These are phyloP conservation scores for Helicoverpa armigera DNA, from an alignment of 1,140 invertebrate genomes.

Conservation along the genomic window DNA sequence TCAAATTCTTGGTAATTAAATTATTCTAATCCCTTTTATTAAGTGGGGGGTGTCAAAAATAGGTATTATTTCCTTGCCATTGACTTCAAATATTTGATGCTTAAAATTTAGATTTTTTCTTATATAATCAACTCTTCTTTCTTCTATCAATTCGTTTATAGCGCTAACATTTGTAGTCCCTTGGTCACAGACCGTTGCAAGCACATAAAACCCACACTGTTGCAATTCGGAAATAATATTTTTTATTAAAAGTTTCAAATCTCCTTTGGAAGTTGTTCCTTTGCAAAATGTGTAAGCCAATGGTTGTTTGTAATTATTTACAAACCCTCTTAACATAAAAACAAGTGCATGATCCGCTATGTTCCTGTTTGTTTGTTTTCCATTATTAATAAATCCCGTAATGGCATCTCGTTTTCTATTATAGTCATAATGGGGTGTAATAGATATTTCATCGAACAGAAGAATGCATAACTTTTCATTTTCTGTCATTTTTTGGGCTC, in stretches of 20 bases:
- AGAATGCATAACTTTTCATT: slow-evolving; percentile 64
- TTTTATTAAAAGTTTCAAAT: slow-evolving; percentile 43
- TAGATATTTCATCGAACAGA: slow-evolving; percentile 73
- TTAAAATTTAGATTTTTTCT: background rate
- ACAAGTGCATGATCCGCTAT: slow-evolving; percentile 69
- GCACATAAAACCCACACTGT: slow-evolving; percentile 41
- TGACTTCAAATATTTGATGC: slow-evolving; percentile 2
- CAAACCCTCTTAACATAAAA: slow-evolving; percentile 66
- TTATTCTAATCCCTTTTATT: slow-evolving; percentile 24
- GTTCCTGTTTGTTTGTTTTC: slow-evolving; percentile 45
- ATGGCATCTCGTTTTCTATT: slow-evolving; percentile 59
- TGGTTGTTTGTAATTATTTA: no score
- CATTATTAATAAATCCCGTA: slow-evolving; percentile 61
- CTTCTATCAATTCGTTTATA: slow-evolving; percentile 49
- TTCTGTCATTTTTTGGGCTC: slow-evolving; percentile 54
- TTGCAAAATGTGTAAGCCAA: no score
- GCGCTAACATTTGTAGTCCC: slow-evolving; percentile 54
- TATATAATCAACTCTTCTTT: background rate
- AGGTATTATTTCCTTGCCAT: slow-evolving; percentile 1
- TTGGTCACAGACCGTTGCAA: slow-evolving; percentile 61
- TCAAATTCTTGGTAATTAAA: slow-evolving; percentile 15
- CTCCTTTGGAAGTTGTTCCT: slow-evolving; percentile 23
- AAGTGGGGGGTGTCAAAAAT: slow-evolving; percentile 16
- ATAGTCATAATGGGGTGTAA: slow-evolving; percentile 62
- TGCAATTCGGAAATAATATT: slow-evolving; percentile 51